Base-by-base conservation (phyloP, 2,888 invertebrate genomes). In the Lutraria lutraria region DNA sequence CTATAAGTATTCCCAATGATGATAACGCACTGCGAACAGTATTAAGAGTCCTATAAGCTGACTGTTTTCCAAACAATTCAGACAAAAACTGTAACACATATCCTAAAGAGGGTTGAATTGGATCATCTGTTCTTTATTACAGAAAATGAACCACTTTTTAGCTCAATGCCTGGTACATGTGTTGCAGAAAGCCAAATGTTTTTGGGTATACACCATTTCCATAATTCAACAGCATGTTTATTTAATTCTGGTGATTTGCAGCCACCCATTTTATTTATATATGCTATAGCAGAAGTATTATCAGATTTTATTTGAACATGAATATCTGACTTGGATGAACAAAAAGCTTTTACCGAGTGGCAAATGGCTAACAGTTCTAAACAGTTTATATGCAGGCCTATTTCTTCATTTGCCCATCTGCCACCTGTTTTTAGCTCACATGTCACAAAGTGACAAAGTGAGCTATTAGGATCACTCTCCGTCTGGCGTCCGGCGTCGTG, bases 241-340 rank as follows among this genome's bases (percentile, higher is more conserved):
- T 53, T 72, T 87, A 72, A 85, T 82, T 21, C 60, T 25, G 34
- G 53, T 54, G 81, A 79, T 52, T 56, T 84, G 29, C 54, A 31
- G 52, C 89, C 85, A 79, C 88, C 87, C 19, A 83, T 90, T 19
- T 90, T 85, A 16, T 83, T 79, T 21, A 82, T 88, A 19, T 85
- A 63, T 43, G 34, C 54, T 68, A 82, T 81, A 15, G 34, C 81
- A 81, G 29, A 29, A 34, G 25, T 56, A 1, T 43, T 52, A 21
- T 34, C 54, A 25, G 34, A 34, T 52, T 21, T 63, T 19, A 56
- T 56, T 21, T 13, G 56, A 56, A 56, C 56, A 56, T 56, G 56
- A 56, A 13, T 16, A 56, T 56, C 21, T 56, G 8, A 4, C 3
- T 3, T 3, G 21, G 8, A 4, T 19, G 15, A 19, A 16, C 56